Conservation (phyloP, 23 tunicate genomes). For the Phallusia fumigata region DNA sequence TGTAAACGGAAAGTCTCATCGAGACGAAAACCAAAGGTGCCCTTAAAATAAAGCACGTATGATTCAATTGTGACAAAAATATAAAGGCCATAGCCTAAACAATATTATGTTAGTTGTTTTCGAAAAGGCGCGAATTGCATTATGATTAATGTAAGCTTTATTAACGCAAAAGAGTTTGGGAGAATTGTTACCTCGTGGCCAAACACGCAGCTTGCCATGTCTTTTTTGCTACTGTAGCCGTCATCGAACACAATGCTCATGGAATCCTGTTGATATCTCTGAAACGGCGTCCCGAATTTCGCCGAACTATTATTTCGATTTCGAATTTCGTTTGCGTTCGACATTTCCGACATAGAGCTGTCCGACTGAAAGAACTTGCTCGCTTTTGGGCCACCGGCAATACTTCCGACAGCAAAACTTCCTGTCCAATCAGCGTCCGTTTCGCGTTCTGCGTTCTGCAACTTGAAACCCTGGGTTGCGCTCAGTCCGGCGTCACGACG, state of each 20-base stretch:
- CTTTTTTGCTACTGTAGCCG: slow-evolving; percentile 4
- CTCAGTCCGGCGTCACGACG: not conserved
- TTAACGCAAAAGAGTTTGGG: not conserved
- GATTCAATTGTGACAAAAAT: no score
- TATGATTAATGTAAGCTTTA: not conserved
- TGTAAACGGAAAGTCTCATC: no score
- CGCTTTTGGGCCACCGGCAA: not conserved
- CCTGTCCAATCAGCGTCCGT: not conserved
- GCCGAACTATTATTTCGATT: not conserved
- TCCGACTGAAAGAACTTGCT: slow-evolving; percentile 42
- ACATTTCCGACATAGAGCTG: not conserved
- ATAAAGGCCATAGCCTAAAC: no score
- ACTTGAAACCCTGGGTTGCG: not conserved
- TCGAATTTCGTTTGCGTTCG: not conserved
- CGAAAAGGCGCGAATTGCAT: no score
- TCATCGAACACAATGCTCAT: slow-evolving; percentile 73
- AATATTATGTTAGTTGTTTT: no score
- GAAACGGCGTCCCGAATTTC: slow-evolving; percentile 37
- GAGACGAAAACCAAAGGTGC: no score
- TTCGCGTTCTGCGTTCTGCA: not conserved
- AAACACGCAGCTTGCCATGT: not conserved
- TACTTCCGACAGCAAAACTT: not conserved
- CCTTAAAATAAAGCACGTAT: no score
- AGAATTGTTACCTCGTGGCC: not conserved
- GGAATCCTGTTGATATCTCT: slow-evolving; percentile 43